Conservation (phyloP, 2,797 vertebrate genomes). For the Hoplostethus atlanticus region DNA sequence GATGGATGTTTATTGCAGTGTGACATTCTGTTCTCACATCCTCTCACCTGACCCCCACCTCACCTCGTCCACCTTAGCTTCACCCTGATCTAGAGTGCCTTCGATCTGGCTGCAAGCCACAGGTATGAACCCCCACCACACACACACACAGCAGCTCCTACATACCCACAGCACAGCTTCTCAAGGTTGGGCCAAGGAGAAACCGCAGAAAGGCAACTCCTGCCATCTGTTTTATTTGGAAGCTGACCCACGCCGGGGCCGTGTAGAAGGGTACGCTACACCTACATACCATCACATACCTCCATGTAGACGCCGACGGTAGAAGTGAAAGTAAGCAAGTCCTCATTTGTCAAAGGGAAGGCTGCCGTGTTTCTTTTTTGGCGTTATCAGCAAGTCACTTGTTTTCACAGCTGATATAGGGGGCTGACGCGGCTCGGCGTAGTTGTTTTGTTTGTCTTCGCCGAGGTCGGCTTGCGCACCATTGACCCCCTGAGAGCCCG, state of each 20-base stretch:
- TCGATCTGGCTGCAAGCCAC: slow-evolving; percentile 21
- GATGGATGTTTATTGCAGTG: too few relatives aligned
- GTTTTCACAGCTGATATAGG: slow-evolving; percentile 45
- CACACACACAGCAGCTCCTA: neutral
- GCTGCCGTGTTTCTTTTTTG: slow-evolving; percentile 27
- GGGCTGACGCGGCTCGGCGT: slow-evolving; percentile 24
- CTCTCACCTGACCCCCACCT: slow-evolving; percentile 19
- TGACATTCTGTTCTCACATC: neutral
- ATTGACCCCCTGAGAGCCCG: slow-evolving; percentile 49
- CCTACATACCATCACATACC: slow-evolving; percentile 11
- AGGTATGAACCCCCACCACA: slow-evolving; percentile 30
- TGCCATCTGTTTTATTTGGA: slow-evolving; percentile 72
- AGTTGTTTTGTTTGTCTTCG: slow-evolving; percentile 36
- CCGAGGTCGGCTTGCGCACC: slow-evolving; percentile 29
- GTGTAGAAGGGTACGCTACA: slow-evolving; percentile 27
- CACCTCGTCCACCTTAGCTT: slow-evolving; percentile 27
- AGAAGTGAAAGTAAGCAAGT: neutral
- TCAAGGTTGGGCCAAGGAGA: slow-evolving; percentile 79
- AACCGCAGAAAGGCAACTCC: slow-evolving; percentile 58
- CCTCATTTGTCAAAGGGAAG: neutral
- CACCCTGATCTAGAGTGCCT: slow-evolving; percentile 24
- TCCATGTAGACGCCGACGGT: neutral
- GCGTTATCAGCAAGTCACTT: slow-evolving; percentile 21
- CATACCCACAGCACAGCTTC: slow-evolving; percentile 69
- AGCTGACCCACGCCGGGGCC: slow-evolving; percentile 46